phyloP scores from a whole-genome alignment of 92 coral and sea anemone genomes.

The Epizoanthus rinbou region DNA sequence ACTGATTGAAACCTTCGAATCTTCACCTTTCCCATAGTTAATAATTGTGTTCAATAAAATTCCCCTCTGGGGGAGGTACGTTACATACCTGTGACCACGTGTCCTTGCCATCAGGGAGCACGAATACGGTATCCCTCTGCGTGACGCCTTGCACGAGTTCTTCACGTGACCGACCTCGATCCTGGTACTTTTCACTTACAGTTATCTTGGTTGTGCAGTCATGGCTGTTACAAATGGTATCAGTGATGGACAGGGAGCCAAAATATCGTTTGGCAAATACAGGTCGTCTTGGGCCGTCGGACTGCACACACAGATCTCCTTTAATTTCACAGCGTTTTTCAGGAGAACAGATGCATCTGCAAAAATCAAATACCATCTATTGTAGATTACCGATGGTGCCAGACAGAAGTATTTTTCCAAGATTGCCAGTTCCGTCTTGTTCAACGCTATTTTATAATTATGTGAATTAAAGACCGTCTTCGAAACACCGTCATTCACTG shows the following conservation, averaged over 20 bases:
- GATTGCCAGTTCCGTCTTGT: neutral
- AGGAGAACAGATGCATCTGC: constrained; percentile 24
- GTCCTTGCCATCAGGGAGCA: constrained; percentile 47
- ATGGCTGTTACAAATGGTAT: constrained; percentile 50
- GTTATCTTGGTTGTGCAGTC: constrained; percentile 54
- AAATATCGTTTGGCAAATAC: constrained; percentile 54
- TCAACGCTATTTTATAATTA: too few relatives aligned
- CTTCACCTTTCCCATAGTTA: too few relatives aligned
- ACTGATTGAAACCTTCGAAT: too few relatives aligned
- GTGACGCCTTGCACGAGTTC: constrained; percentile 63
- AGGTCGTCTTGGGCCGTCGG: constrained; percentile 45
- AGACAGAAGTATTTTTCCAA: neutral
- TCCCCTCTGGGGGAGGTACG: too few relatives aligned
- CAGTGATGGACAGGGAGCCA: constrained; percentile 64
- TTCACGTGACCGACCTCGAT: constrained; percentile 55
- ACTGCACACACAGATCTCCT: constrained; percentile 46
- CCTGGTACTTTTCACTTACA: constrained; percentile 66
- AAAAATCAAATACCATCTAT: neutral
- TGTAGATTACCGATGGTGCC: neutral
- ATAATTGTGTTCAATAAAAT: too few relatives aligned
- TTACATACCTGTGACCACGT: constrained; percentile 26
- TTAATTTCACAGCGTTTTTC: constrained; percentile 15
- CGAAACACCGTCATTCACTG: too few relatives aligned
- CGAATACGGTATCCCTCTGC: constrained; percentile 52
- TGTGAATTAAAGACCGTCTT: too few relatives aligned